phyloP scores from a whole-genome alignment of 2,888 invertebrate species.

The Lepidonotus clava region DNA sequence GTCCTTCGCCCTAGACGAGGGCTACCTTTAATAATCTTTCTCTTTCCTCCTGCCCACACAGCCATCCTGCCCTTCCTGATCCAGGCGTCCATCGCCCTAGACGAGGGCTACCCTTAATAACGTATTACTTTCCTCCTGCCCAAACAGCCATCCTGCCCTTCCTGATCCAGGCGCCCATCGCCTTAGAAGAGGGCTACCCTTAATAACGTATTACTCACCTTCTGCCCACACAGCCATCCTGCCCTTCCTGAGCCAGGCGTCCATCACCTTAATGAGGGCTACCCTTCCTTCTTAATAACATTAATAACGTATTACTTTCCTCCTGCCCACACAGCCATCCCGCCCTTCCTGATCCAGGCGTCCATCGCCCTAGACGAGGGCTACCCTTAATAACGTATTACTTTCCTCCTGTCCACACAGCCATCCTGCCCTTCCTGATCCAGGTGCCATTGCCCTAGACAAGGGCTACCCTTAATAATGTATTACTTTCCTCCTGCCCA shows the following conservation, averaged over 20 bases:
- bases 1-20: conserved; percentile 92
- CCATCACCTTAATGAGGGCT: conserved; percentile 92
- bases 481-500: conserved; percentile 95
- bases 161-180: conserved; percentile 89
- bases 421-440: conserved; percentile 89
- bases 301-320: no score
- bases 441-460: conserved; percentile 91
- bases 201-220: no score
- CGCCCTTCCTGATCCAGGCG: conserved; percentile 89
- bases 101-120: no score
- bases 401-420: conserved; percentile 90
- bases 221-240: conserved; percentile 89
- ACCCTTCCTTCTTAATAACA: no score
- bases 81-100: conserved; percentile 89
- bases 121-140: no score
- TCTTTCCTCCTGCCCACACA: conserved; percentile 90
- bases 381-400: no score
- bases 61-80: conserved; percentile 89
- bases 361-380: conserved; percentile 93
- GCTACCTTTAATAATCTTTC: no score
- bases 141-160: conserved; percentile 88
- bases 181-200: conserved; percentile 94
- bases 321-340: conserved; percentile 87
- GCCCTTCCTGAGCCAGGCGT: conserved; percentile 89
- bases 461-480: no score